Evolutionary conservation across 2,113 vertebrate species (phyloP), one percentile per base, ranked within the genome.

Genomic region (Pontoporia blainvillei): DNA sequence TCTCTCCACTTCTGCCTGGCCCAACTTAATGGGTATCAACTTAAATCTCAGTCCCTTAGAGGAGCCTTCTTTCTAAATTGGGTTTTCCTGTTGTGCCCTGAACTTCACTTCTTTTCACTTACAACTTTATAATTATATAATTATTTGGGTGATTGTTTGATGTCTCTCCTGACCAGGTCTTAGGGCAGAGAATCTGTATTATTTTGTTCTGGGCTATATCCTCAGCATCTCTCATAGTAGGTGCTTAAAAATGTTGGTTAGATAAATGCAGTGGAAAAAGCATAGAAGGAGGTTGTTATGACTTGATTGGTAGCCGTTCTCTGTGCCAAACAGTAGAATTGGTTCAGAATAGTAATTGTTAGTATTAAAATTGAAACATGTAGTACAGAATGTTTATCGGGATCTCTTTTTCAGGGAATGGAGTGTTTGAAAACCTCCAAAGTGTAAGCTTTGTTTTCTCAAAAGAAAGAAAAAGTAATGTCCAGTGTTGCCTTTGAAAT

Each of bases 151-250:
- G 52, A 72, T 86, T 36, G 5, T 46, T 91, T 66, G 46, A 39
- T 62, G 21, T 86, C n/a, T 96, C 7, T 94, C 34, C 36, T 41
- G 11, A 91, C 29, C 85, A 79, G 57, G 25, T 10, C 59, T 86
- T 72, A 39, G 44, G 62, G 66, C 78, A 91, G 71, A 94, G 23
- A 91, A 81, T 79, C 10, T 62, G 0, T 86, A 54, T 66, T 93
- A 49, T 61, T 96, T 95, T 96, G 73, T 82, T 82, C 57, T 91
- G 91, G 66, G 31, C n/a, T 95, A 0, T 95, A 81, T 87, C 61
- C 39, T 64, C n/a, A 85, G 39, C n/a, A 57, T 39, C 18, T 88
- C 0, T 93, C 57, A 6, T 11, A 52, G 36, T 71, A 95, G 39
- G 25, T 82, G 18, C 34, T 66, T 34, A 94, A 1, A 67, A 92